Evolutionary conservation across 2,113 vertebrate genomes (phyloP).

Genomic region (Probosciger aterrimus): DNA sequence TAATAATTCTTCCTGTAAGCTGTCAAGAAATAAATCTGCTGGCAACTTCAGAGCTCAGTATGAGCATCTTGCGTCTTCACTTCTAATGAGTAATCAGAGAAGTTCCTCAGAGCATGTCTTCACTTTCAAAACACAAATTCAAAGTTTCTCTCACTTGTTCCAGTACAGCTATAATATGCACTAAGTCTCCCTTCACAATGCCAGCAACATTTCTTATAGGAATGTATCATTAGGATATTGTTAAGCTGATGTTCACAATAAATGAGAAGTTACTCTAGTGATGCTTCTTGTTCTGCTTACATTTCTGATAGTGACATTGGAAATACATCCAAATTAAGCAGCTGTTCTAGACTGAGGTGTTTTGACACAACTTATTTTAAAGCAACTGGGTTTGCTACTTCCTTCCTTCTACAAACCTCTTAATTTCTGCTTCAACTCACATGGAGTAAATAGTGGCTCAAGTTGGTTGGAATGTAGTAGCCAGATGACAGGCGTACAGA

Average conservation of each 20-base stretch:
- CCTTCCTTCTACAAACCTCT: background rate
- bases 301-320: background rate
- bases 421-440: background rate
- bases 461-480: background rate
- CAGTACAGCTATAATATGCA: background rate
- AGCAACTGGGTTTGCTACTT: background rate
- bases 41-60: background rate
- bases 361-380: slow-evolving; percentile 13
- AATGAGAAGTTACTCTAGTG: background rate
- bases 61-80: background rate
- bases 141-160: background rate
- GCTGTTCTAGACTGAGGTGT: background rate
- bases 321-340: background rate
- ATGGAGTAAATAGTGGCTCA: background rate
- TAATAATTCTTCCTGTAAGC: background rate
- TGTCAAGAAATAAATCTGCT: background rate
- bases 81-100: background rate
- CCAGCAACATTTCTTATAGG: background rate
- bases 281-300: background rate
- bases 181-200: background rate
- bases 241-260: background rate
- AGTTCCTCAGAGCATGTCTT: background rate
- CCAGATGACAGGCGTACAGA: background rate
- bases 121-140: background rate
- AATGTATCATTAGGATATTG: background rate